These are phyloP conservation scores for Lepilemur septentrionalis DNA, from an alignment of 2,797 vertebrate species.

Conservation along the genomic window DNA sequence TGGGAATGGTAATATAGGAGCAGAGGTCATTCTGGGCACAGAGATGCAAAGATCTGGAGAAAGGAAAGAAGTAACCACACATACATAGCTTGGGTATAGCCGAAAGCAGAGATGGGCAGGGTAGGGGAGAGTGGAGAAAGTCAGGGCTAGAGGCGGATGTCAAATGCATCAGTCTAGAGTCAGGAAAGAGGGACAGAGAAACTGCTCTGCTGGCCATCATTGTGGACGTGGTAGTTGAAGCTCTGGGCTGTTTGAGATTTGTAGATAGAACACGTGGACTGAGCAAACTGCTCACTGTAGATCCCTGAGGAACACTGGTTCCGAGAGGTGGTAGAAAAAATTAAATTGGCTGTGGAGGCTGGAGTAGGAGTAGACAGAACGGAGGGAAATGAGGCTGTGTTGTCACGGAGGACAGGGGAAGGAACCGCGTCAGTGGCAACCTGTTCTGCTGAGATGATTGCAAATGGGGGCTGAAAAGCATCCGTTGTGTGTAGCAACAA, in stretches of 20 bases:
- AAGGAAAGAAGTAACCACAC: not conserved
- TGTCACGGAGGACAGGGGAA: not conserved
- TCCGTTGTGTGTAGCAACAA: not conserved
- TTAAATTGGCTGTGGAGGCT: not conserved
- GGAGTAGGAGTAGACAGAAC: not conserved
- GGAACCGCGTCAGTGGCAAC: fast-evolving
- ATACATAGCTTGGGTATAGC: not conserved
- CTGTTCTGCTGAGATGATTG: not conserved
- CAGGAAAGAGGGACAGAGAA: not conserved
- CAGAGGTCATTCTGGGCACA: not conserved
- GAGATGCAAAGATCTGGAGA: not conserved
- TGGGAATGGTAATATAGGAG: not conserved
- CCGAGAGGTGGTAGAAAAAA: not conserved
- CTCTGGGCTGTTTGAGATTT: not conserved
- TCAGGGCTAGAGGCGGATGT: too few relatives aligned
- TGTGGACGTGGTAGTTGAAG: not conserved
- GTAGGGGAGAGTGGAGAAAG: not conserved
- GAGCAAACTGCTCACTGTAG: not conserved
- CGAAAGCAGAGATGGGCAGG: not conserved
- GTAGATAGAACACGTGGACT: not conserved
- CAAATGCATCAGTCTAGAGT: not conserved
- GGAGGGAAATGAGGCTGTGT: not conserved
- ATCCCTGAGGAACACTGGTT: not conserved
- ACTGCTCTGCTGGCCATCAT: not conserved
- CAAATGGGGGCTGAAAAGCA: not conserved